Evolutionary conservation across 2,113 vertebrate genomes (phyloP), one percentile per base, ranked within the genome.

Genomic region (Laterallus jamaicensis): DNA sequence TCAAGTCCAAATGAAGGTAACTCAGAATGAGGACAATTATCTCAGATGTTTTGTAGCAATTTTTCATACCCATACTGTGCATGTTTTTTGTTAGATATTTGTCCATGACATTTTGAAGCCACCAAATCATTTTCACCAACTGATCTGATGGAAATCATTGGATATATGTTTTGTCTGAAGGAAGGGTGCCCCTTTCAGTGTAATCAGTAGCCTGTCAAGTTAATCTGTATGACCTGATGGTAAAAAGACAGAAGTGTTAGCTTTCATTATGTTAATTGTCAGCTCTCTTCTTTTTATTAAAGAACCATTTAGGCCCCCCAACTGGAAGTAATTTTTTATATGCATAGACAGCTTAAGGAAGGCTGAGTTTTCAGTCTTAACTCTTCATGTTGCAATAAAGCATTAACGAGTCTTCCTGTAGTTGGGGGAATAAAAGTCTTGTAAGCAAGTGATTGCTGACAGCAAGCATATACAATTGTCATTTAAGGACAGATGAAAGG

Each of bases 381-480:
- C 76, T 92, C 77, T 88, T 94, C 4, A 29, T 92, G 89, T 86
- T 66, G 19, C 56, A 66, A 31, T 79, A 83, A 55, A 31, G 28
- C 29, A 71, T 86, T 66, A 78, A 50, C 1, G 3, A 68, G 28
- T 85, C 81, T 73, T 94, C 54, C 50, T 94, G 58, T 70, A 70
- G 69, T 79, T 85, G 85, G 50, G 39, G 44, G 88, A 80, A 92
- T 94, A 87, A 91, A 94, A 93, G 64, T 47, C 74, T 69, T 92
- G 31, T 71, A 62, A 79, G 50, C 91, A 78, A 91, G 78, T 67
- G 86, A 52, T 64, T 94, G 82, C 83, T 89, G 83, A 80, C 92
- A 92, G 77, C 79, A 52, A 92, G 15, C 68, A 42, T 70, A 79
- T 69, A 67, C 40, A 90, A 24, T 69, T 95, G 88, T 94, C 70